phyloP scores from a whole-genome alignment of 2,888 invertebrate genomes.

The Apamea monoglypha region DNA sequence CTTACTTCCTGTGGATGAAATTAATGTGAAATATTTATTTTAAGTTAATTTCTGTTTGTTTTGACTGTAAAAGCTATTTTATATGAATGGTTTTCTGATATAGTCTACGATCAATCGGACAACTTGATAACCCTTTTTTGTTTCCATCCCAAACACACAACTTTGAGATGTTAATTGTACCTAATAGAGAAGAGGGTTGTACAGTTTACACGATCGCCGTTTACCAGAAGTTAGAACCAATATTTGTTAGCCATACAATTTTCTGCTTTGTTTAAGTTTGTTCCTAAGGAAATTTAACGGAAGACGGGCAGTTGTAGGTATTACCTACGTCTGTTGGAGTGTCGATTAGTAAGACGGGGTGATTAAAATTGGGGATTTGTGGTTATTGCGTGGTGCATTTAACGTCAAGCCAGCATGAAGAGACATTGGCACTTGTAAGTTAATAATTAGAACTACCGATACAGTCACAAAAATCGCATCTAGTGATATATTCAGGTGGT shows the following conservation, averaged over 20 bases:
- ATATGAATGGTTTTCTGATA: not conserved
- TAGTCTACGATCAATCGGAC: not conserved
- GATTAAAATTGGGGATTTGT: slow-evolving; percentile 6
- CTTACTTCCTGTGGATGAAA: not conserved
- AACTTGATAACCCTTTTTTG: slow-evolving; percentile 7
- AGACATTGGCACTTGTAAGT: not conserved
- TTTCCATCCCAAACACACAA: slow-evolving; percentile 29
- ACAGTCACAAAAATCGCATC: not conserved
- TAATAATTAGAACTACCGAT: not conserved
- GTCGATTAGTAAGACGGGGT: not conserved
- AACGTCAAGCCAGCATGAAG: not conserved
- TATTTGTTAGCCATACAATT: slow-evolving; percentile 42
- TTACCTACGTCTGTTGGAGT: slow-evolving; percentile 3
- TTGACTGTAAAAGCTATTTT: not conserved
- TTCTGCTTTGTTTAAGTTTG: slow-evolving; percentile 45
- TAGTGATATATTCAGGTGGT: not conserved
- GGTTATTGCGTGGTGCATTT: not conserved
- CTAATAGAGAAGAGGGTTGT: slow-evolving; percentile 19
- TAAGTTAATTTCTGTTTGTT: not conserved
- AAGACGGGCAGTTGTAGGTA: slow-evolving; percentile 14
- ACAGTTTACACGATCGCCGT: slow-evolving; percentile 17
- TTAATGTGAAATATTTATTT: not conserved
- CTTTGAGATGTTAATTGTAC: slow-evolving; percentile 22
- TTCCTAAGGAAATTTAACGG: slow-evolving; percentile 13
- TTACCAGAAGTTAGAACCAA: slow-evolving; percentile 36